Conservation (phyloP, 2,113 vertebrate species). For the Chroicocephalus ridibundus region DNA sequence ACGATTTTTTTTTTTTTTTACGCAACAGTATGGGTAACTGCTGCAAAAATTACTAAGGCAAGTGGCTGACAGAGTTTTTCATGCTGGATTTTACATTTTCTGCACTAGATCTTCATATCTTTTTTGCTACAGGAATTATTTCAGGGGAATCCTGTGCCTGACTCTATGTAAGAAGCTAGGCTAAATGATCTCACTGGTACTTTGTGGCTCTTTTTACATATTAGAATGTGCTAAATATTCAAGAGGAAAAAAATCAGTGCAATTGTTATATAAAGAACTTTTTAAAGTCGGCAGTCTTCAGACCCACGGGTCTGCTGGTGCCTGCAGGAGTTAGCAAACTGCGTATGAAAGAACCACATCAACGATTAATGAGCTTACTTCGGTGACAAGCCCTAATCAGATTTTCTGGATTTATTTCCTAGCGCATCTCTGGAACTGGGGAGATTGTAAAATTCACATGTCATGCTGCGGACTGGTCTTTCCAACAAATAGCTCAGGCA, state of each 20-base stretch:
- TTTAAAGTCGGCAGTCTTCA: not conserved
- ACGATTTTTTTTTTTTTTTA: not conserved
- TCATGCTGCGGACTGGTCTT: not conserved
- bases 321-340: not conserved
- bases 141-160: not conserved
- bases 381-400: conserved; percentile 25
- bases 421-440: not conserved
- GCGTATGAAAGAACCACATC: not conserved
- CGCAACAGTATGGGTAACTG: not conserved
- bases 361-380: conserved; percentile 23
- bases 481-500: not conserved
- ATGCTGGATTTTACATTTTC: conserved; percentile 10
- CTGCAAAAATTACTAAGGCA: not conserved
- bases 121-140: not conserved
- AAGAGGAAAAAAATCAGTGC: not conserved
- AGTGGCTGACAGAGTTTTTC: not conserved
- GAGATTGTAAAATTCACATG: not conserved
- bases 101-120: not conserved
- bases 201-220: not conserved
- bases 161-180: not conserved
- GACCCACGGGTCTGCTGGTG: not conserved
- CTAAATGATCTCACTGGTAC: not conserved
- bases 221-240: not conserved
- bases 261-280: not conserved
- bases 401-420: conserved; percentile 46